Conservation (phyloP, 1,140 invertebrate species). For the Drosophila setifemur region DNA sequence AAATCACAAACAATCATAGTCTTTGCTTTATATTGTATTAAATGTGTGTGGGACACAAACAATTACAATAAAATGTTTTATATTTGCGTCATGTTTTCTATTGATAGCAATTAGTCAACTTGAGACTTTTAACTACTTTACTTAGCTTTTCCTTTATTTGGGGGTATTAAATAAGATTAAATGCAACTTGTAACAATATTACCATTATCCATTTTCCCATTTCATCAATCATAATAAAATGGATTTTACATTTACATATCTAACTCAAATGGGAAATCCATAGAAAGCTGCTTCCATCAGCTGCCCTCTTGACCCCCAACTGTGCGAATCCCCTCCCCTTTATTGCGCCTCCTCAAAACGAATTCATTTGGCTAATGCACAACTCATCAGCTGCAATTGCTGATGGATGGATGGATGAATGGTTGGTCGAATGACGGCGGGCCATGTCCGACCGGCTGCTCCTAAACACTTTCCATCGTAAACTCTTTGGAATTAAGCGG, state of each 20-base stretch:
- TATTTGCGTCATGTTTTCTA: too few species aligned
- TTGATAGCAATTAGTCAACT: not conserved
- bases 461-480: conserved; percentile 48
- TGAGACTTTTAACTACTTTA: too few species aligned
- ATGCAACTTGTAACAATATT: too few species aligned
- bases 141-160: too few species aligned
- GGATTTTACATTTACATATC: not conserved
- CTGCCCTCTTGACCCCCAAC: conserved; percentile 8
- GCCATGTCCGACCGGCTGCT: conserved; percentile 33
- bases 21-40: conserved; percentile 7
- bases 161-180: too few species aligned
- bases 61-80: too few species aligned
- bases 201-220: too few species aligned
- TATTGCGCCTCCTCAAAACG: not conserved
- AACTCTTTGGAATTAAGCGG: conserved; percentile 39
- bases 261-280: not conserved
- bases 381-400: conserved; percentile 27
- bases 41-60: too few species aligned
- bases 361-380: conserved; percentile 47
- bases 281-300: conserved; percentile 15
- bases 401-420: conserved; percentile 1
- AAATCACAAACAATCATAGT: not conserved
- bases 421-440: not conserved
- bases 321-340: not conserved
- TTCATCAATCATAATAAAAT: not conserved